Base-by-base conservation (phyloP, 2,888 invertebrate genomes). In the Habroteleia sp. region DNA sequence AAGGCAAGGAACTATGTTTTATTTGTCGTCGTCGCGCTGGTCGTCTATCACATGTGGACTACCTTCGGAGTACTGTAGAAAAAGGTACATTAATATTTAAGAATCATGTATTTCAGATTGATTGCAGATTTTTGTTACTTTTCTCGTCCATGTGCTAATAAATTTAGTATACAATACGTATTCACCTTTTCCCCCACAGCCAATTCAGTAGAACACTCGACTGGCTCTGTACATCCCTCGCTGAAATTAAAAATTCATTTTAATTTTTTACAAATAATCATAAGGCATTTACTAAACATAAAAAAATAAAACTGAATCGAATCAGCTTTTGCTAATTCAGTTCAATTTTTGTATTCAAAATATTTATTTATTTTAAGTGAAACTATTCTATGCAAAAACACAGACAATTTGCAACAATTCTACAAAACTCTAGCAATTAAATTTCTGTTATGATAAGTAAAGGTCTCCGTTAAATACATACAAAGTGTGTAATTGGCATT, bases 171-270 rank as follows among this genome's bases (percentile, higher is more conserved):
- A 16, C 54, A 62, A 65, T 58, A 76, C 44, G 58, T 63, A 73
- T 78, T 79, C 82, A 89, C 89, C 93, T 93, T 85, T 92, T 93
- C 74, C 95, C 95, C 91, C 94, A 93, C 68, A 95, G 90, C 95
- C 95, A 95, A 89, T 95, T 94, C 77, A 95, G 89, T 44, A 95
- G 91, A 74, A 94, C 93, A 77, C 94, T 94, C 65, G 95, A 93
- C 17, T 95, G 93, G 85, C 94, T 94, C 88, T 95, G 94, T 46
- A 93, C 92, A 84, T 94, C 93, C 83, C 94, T 93, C 80, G 94
- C 95, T 95, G 89, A 62, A 91, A 82, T 81, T 79, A 80, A 74
- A 69, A 76, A 13, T 42, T 29, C 1, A 29, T 23, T 27, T 58
- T 10, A 33, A 46, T 1, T 10, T 11, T 0, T 1, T 11, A 11